Evolutionary conservation across 2,888 invertebrate species (phyloP), one percentile per base, ranked within the genome.

Genomic region (Phasia obesa): DNA sequence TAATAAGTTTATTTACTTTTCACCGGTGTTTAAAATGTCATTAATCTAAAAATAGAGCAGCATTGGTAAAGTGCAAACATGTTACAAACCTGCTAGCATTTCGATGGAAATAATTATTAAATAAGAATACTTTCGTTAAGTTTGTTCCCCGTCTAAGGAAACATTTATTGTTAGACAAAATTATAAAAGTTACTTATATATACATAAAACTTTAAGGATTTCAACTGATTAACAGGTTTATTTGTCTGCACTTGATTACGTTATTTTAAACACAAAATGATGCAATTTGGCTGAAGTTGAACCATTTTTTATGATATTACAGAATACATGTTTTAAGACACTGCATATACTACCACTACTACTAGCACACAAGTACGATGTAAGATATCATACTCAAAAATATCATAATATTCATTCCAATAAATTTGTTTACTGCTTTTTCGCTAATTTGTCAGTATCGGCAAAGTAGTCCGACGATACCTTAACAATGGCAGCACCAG

Each of bases 391-490:
- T 59, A 53, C 42, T 51, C 38, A 70, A 27, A 31, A 19, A 23
- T 59, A 31, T 44, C 31, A 21, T 73, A 65, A 44, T 27, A 70
- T 27, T 27, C 55, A 31, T 31, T 49, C 21, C 64, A 62, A n/a
- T 21, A 17, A 19, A 15, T 23, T 49, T 6, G 5, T 11, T 31
- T 81, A 85, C 87, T 88, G 85, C 76, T 87, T 87, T 67, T 86
- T 82, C 7, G 85, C 86, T 73, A 89, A 78, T 51, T 90, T 90
- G 85, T 91, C 91, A 38, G 88, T 86, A 59, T 91, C 90, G 19
- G 88, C 87, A 65, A 92, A 87, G 67, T 92, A 92, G 71, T 92
- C 92, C 3, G 87, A 88, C 64, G 90, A 88, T 15, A 92, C 59
- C 79, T 91, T 91, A 0, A 91, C 89, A 49, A 91, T 87, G 3